Evolutionary conservation across 30 jellyfish, hydroid and myxozoan genomes (phyloP), one percentile per base, ranked within the genome.

Genomic region (Turritopsis dohrnii): DNA sequence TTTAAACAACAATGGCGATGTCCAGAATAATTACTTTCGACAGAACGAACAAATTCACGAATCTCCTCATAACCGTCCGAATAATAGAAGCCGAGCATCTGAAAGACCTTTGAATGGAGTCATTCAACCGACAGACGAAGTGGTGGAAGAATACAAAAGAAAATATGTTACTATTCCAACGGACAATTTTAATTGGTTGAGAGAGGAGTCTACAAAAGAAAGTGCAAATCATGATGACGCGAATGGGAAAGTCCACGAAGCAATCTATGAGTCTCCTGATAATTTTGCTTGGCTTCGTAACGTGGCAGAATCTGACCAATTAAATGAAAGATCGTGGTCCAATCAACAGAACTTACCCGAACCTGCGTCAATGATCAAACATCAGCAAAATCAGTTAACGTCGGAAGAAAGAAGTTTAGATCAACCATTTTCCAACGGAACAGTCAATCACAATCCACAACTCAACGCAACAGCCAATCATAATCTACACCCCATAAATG

Each of bases 1-100:
- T 8, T 69, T 69, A 21, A 69, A 19, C 16, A 69, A 19, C 16
- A 69, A 19, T 16, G 30, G 22, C 77, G 8, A 41, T 19, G 30
- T 21, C 30, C 31, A 7, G 30, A 69, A 69, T 7, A 69, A 69
- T 69, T 69, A 69, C 77, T 69, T n/a, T 69, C 9, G 77, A 19
- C 77, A 69, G 30, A 69, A 69, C 30, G 77, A 69, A 69, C 77
- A 69, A 23, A 69, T 69, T 41, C 60, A 41, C 13, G 60, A 41
- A 13, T 41, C 60, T 5, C 13, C 13, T n/a, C n/a, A n/a, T 3
- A 13, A 13, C 60, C 9, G 60, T 41, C 9, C 60, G 13, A 5
- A 41, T 5, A 13, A 5, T 5, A 41, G 60, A 41, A 41, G 60
- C 60, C 60, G 60, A 41, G 60, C 60, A 41, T 41, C 60, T 41